Conservation (phyloP, 2,797 vertebrate genomes). For the Notamacropus eugenii region DNA sequence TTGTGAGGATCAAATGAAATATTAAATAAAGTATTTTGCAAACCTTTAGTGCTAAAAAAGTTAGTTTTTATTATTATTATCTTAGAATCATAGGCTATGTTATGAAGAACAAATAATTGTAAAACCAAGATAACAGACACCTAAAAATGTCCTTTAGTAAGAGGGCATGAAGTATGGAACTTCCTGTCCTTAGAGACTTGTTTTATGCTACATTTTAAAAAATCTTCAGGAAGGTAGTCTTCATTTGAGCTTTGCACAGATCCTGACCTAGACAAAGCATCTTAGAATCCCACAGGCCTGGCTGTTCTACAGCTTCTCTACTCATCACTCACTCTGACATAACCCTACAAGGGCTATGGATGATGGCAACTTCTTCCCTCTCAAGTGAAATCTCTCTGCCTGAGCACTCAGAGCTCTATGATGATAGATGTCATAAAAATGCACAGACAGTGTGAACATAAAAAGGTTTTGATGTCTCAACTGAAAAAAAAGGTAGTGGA, state of each 20-base stretch:
- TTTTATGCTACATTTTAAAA: slow-evolving; percentile 50
- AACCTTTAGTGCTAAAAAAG: background rate
- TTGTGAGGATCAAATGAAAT: background rate
- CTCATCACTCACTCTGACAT: slow-evolving; percentile 57
- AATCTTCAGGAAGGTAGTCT: slow-evolving; percentile 45
- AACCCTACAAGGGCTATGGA: slow-evolving; percentile 40
- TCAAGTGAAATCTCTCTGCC: background rate
- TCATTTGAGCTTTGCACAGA: slow-evolving; percentile 28
- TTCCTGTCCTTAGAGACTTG: slow-evolving; percentile 38
- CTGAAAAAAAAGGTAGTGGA: background rate
- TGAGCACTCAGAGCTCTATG: background rate
- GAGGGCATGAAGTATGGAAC: background rate
- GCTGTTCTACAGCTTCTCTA: background rate
- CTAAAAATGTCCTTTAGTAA: slow-evolving; percentile 17
- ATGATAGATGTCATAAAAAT: slow-evolving; percentile 62
- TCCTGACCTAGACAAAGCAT: slow-evolving; percentile 48
- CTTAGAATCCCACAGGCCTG: slow-evolving; percentile 26
- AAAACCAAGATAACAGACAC: slow-evolving; percentile 15
- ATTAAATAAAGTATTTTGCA: background rate
- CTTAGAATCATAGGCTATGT: background rate
- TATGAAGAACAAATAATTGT: slow-evolving; percentile 30
- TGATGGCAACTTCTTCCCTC: background rate
- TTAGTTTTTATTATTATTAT: background rate
- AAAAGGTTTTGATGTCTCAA: slow-evolving; percentile 37
- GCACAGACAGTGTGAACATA: background rate